A percentile compares a stretch with the other conserved stretches of the same genome.
These are phyloP conservation scores for Lamellibrachia satsuma DNA, from an alignment of 2,888 invertebrate species.

Conservation along the genomic window DNA sequence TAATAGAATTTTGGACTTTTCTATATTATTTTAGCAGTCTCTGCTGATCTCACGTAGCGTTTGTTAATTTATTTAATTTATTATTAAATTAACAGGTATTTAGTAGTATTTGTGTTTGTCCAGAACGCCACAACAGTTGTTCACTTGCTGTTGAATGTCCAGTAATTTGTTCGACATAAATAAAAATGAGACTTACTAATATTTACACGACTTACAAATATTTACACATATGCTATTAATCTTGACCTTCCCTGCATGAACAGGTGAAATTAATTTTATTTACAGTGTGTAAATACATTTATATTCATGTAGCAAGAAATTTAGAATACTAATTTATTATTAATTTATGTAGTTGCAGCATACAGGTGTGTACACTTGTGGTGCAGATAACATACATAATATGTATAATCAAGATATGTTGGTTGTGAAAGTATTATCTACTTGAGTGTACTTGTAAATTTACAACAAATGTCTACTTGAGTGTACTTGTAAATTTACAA, in stretches of 20 bases:
- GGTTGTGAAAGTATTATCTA: background rate
- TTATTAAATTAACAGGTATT: background rate
- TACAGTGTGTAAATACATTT: background rate
- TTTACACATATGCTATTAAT: background rate
- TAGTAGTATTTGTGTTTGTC: slow-evolving; percentile 8
- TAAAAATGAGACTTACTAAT: background rate
- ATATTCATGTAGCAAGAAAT: background rate
- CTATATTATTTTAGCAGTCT: background rate
- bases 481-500: no score
- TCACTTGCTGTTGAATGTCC: background rate
- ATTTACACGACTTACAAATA: background rate
- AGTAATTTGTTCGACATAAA: background rate
- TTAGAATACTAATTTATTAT: background rate
- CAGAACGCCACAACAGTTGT: background rate
- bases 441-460: background rate
- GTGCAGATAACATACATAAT: background rate
- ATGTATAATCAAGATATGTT: background rate
- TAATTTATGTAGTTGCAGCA: background rate
- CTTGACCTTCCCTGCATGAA: no score
- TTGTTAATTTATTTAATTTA: background rate
- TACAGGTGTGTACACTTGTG: background rate
- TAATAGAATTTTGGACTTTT: background rate
- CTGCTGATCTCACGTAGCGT: background rate
- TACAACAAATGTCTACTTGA: background rate
- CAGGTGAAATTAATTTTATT: background rate